phyloP scores from a whole-genome alignment of 2,113 vertebrate genomes.

The Rissa tridactyla region DNA sequence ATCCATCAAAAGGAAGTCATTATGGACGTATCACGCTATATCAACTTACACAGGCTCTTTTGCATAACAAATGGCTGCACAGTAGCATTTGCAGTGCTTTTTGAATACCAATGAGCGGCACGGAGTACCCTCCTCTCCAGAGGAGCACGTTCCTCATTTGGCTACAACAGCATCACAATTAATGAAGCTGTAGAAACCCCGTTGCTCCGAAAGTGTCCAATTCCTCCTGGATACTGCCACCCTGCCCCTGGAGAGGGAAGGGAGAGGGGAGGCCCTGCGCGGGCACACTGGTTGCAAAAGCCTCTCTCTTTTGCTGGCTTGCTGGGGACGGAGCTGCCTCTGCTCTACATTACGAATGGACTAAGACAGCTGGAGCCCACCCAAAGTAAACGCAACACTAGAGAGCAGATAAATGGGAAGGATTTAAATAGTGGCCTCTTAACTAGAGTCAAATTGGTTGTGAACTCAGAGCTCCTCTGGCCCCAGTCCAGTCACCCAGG shows the following conservation, averaged over 20 bases:
- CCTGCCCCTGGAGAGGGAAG: background rate
- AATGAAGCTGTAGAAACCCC: background rate
- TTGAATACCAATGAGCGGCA: conserved; percentile 54
- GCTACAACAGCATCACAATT: background rate
- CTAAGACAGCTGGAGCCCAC: conserved; percentile 31
- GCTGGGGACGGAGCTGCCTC: background rate
- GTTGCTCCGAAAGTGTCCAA: background rate
- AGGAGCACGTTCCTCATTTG: conserved; percentile 11
- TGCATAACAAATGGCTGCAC: conserved; percentile 67
- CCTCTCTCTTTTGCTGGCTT: background rate
- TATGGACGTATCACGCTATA: conserved; percentile 22
- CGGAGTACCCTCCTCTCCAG: conserved; percentile 21
- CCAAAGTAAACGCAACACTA: conserved; percentile 51
- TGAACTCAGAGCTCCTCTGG: conserved; percentile 14
- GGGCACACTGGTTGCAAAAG: background rate
- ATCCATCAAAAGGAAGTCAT: conserved; percentile 57
- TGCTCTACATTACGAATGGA: background rate
- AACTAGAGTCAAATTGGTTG: conserved; percentile 2
- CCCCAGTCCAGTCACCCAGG: background rate
- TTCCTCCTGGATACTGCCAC: background rate
- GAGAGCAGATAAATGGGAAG: conserved; percentile 25
- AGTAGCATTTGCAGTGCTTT: conserved; percentile 48
- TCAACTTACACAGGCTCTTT: conserved; percentile 47
- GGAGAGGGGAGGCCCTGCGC: background rate
- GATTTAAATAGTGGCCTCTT: conserved; percentile 42